Evolutionary conservation across 2,888 invertebrate species (phyloP).

Genomic region (Trypoxylon attenuatum): DNA sequence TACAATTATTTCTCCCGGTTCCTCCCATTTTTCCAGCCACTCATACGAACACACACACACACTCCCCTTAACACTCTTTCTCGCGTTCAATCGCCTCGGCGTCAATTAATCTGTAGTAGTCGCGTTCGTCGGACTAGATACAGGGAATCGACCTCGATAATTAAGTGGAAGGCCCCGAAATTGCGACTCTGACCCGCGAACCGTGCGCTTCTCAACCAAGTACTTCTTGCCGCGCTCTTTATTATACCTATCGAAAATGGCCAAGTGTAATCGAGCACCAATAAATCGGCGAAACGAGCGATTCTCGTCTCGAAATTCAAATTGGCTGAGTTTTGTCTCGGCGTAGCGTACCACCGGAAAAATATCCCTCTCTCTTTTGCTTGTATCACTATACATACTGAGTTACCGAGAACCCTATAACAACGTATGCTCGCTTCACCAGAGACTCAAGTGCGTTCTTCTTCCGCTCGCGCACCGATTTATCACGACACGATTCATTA

Average conservation of each 20-base stretch:
- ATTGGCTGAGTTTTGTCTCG: too few species aligned
- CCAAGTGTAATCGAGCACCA: background rate
- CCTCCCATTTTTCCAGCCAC: background rate
- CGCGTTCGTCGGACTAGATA: constrained; percentile 19
- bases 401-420: too few species aligned
- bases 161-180: constrained; percentile 41
- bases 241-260: background rate
- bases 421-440: too few species aligned
- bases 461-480: background rate
- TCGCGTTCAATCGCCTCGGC: constrained; percentile 4
- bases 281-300: too few species aligned
- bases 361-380: too few species aligned
- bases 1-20: background rate
- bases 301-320: too few species aligned
- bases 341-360: too few species aligned
- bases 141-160: constrained; percentile 29
- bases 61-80: background rate
- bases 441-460: background rate
- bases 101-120: too few species aligned
- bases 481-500: constrained; percentile 1
- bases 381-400: too few species aligned
- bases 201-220: background rate
- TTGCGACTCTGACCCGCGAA: constrained; percentile 48
- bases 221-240: background rate
- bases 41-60: background rate